Evolutionary conservation across 2,888 invertebrate genomes (phyloP).

Genomic region (Xestia xanthographa): DNA sequence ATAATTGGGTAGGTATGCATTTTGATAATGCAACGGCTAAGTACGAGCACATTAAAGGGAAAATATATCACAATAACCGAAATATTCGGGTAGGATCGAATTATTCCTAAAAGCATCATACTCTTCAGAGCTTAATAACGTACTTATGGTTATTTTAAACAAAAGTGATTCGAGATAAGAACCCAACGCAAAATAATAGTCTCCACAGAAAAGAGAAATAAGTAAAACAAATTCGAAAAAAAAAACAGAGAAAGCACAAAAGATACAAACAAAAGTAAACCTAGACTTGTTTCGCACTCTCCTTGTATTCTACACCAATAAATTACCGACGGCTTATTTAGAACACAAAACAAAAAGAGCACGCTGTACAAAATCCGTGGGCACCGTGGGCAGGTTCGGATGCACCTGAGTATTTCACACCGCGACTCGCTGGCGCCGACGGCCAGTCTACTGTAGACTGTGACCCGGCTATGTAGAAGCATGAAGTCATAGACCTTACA

Average conservation of each 20-base stretch:
- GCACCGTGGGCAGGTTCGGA: slow-evolving; percentile 90
- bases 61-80: background rate
- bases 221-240: background rate
- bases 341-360: slow-evolving; percentile 67
- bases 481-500: slow-evolving; percentile 64
- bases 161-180: background rate
- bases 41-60: background rate
- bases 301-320: slow-evolving; percentile 38
- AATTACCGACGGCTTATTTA: slow-evolving; percentile 48
- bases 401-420: slow-evolving; percentile 93
- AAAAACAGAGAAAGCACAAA: background rate
- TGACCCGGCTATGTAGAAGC: slow-evolving; percentile 70
- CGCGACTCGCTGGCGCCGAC: slow-evolving; percentile 92
- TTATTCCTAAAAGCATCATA: background rate
- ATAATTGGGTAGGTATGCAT: background rate
- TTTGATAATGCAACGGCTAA: background rate
- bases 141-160: background rate
- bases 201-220: slow-evolving; percentile 10
- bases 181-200: background rate
- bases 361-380: slow-evolving; percentile 84
- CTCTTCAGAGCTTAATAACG: too few relatives aligned
- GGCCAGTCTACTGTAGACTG: slow-evolving; percentile 80
- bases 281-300: slow-evolving; percentile 22
- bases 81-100: too few relatives aligned
- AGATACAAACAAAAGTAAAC: slow-evolving; percentile 15